Evolutionary conservation across 2,888 invertebrate genomes (phyloP).

Genomic region (Idaea straminata): DNA sequence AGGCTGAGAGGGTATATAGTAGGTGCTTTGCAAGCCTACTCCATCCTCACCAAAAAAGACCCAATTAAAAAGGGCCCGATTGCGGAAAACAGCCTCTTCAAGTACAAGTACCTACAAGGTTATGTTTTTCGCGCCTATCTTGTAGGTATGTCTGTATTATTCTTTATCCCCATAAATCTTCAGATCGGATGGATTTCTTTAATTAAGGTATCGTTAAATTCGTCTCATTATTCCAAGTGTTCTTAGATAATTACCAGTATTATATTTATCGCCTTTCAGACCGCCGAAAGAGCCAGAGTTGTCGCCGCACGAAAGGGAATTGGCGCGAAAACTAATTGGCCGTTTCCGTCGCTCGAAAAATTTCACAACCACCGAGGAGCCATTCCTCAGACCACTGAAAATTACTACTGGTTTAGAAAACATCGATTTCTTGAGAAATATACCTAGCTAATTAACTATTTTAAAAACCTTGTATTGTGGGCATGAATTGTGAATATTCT

Average conservation of each 20-base stretch:
- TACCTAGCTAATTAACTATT: neutral
- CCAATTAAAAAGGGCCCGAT: too few species aligned
- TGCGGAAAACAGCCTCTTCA: too few species aligned
- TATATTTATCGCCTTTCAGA: constrained; percentile 32
- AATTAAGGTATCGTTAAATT: too few species aligned
- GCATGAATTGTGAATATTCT: neutral
- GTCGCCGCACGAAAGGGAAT: constrained; percentile 55
- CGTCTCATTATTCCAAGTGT: too few species aligned
- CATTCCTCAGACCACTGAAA: constrained; percentile 51
- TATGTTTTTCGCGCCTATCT: too few species aligned
- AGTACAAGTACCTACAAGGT: too few species aligned
- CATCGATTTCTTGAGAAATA: neutral
- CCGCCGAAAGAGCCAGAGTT: constrained; percentile 56
- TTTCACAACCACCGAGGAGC: constrained; percentile 37
- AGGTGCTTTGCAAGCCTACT: too few species aligned
- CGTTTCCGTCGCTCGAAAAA: constrained; percentile 60
- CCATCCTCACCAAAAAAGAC: too few species aligned
- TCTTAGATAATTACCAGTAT: neutral
- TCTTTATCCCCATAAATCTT: too few species aligned
- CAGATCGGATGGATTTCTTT: too few species aligned
- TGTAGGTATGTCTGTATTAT: too few species aligned
- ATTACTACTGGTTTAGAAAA: constrained; percentile 34
- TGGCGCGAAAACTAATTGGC: constrained; percentile 61
- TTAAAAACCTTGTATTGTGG: neutral
- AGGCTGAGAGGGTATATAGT: too few species aligned